Conservation (phyloP, 2,113 vertebrate genomes). For the Gallinago jamesoni region DNA sequence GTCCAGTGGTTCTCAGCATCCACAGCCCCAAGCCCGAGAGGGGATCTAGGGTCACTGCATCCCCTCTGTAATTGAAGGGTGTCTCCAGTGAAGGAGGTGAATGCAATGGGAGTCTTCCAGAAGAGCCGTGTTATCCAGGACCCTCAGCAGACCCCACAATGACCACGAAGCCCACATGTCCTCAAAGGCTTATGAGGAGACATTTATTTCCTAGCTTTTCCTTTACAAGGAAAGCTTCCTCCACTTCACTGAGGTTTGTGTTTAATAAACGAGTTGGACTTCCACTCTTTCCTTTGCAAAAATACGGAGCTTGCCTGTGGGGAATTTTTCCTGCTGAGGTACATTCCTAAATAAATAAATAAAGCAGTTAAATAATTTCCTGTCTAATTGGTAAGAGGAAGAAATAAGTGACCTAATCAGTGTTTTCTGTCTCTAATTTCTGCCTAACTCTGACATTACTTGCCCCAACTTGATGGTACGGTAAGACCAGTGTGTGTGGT, state of each 20-base stretch:
- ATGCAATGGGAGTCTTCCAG: too few species aligned
- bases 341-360: slow-evolving; percentile 67
- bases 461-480: not conserved
- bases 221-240: not conserved
- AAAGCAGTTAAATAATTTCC: slow-evolving; percentile 65
- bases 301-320: not conserved
- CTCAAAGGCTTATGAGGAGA: not conserved
- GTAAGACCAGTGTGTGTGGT: not conserved
- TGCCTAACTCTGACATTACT: not conserved
- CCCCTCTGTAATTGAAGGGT: not conserved
- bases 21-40: not conserved
- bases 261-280: not conserved
- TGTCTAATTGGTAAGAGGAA: slow-evolving; percentile 51
- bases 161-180: not conserved
- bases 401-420: slow-evolving; percentile 54
- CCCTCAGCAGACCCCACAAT: rapidly evolving
- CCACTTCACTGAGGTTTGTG: not conserved
- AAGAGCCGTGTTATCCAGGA: not conserved
- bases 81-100: not conserved
- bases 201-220: not conserved
- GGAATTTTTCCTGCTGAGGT: slow-evolving; percentile 38
- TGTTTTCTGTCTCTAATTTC: slow-evolving; percentile 19
- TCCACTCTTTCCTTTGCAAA: not conserved
- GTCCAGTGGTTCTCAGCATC: not conserved
- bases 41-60: rapidly evolving